Evolutionary conservation across 2,797 vertebrate species (phyloP).

Genomic region (Mallotus villosus): DNA sequence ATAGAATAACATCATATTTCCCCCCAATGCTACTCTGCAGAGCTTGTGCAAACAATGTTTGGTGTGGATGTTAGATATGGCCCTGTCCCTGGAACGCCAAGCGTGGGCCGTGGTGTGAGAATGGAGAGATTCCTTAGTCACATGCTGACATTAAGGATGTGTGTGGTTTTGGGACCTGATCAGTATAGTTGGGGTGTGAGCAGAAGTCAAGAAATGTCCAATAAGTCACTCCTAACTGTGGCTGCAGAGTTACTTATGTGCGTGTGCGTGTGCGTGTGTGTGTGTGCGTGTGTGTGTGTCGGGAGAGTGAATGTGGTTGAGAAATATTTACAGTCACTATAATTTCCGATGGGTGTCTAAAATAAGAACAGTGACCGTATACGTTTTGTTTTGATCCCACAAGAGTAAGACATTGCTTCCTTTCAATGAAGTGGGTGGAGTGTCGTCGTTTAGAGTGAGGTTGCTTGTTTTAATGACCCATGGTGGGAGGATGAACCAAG

Average conservation of each 20-base stretch:
- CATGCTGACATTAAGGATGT: slow-evolving; percentile 22
- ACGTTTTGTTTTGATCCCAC: background rate
- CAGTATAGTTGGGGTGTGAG: no score
- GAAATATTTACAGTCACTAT: no score
- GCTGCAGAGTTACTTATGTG: no score
- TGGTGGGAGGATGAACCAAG: no score
- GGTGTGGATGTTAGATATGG: slow-evolving; percentile 13
- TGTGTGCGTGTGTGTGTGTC: no score
- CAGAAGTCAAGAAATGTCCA: no score
- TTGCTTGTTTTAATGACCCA: no score
- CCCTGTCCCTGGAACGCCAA: slow-evolving; percentile 52
- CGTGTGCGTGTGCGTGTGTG: no score
- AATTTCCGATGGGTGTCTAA: no score
- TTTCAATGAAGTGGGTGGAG: background rate
- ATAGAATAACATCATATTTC: background rate
- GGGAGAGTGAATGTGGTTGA: no score
- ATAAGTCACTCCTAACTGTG: no score
- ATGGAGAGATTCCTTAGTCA: slow-evolving; percentile 68
- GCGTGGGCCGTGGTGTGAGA: slow-evolving; percentile 46
- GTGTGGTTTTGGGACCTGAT: slow-evolving; percentile 4
- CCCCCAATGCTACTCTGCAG: background rate
- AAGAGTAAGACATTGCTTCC: background rate
- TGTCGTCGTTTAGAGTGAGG: slow-evolving; percentile 30
- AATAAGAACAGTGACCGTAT: background rate
- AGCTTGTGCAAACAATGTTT: slow-evolving; percentile 9